Evolutionary conservation across 2,797 vertebrate genomes (phyloP).

Genomic region (Lepilemur septentrionalis): DNA sequence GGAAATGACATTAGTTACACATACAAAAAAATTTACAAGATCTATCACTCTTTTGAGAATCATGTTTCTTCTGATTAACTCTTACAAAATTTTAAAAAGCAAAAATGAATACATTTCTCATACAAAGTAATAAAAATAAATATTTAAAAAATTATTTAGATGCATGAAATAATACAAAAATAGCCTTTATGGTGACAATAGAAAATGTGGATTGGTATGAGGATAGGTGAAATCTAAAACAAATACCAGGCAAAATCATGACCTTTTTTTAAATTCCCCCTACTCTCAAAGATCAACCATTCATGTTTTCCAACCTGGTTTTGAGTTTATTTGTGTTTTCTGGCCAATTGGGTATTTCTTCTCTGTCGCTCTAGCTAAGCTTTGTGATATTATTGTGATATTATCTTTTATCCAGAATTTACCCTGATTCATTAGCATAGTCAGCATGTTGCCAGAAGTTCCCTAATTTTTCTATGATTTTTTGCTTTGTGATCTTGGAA

Average conservation of each 20-base stretch:
- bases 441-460: background rate
- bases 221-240: background rate
- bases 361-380: background rate
- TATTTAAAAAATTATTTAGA: constrained; percentile 23
- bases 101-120: constrained; percentile 32
- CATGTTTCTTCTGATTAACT: background rate
- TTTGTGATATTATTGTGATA: background rate
- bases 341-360: background rate
- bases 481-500: background rate
- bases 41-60: background rate
- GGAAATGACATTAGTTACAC: background rate
- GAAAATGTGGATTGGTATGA: background rate
- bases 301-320: background rate
- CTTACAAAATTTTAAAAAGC: constrained; percentile 30
- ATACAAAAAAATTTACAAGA: background rate
- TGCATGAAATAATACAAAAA: background rate
- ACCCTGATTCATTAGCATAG: background rate
- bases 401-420: background rate
- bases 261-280: background rate
- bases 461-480: background rate
- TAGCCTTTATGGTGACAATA: background rate
- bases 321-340: background rate
- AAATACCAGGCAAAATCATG: background rate
- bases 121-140: constrained; percentile 33
- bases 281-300: background rate